phyloP scores from a whole-genome alignment of 1,140 invertebrate genomes.

The Agrilus planipennis region DNA sequence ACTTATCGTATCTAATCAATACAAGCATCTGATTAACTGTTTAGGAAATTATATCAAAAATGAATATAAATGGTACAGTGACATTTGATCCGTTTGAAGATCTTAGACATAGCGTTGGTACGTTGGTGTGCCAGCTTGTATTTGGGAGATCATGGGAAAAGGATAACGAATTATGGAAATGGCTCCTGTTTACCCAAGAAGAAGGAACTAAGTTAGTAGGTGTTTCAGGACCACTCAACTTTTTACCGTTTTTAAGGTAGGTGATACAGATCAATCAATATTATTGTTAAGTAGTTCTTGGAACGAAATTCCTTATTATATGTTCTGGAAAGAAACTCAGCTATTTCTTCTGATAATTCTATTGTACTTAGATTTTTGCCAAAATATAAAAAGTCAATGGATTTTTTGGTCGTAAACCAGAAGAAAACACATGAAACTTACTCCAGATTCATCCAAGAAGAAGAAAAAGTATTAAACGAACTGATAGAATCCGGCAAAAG shows the following conservation, averaged over 20 bases:
- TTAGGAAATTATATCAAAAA: neutral
- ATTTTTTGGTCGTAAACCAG: conserved; percentile 52
- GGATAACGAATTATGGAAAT: conserved; percentile 59
- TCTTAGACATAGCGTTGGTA: conserved; percentile 61
- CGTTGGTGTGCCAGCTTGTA: conserved; percentile 60
- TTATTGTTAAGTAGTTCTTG: too few species aligned
- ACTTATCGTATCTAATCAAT: neutral
- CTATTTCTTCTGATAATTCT: too few species aligned
- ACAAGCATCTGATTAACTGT: neutral
- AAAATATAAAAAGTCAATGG: conserved; percentile 40
- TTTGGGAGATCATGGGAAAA: conserved; percentile 58
- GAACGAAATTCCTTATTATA: too few species aligned
- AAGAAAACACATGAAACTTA: conserved; percentile 60
- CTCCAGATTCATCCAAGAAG: conserved; percentile 47
- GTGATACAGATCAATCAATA: too few species aligned
- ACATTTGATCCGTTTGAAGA: conserved; percentile 36
- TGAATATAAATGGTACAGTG: too few species aligned
- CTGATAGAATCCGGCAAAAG: conserved; percentile 27
- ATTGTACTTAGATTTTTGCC: conserved; percentile 53
- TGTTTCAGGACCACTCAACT: conserved; percentile 68
- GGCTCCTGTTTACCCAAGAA: conserved; percentile 61
- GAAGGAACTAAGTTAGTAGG: conserved; percentile 68
- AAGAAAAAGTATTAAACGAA: conserved; percentile 31
- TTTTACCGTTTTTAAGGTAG: conserved; percentile 67
- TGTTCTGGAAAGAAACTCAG: too few species aligned